These are phyloP conservation scores for Vanessa cardui DNA, from an alignment of 2,888 invertebrate genomes.

Conservation along the genomic window DNA sequence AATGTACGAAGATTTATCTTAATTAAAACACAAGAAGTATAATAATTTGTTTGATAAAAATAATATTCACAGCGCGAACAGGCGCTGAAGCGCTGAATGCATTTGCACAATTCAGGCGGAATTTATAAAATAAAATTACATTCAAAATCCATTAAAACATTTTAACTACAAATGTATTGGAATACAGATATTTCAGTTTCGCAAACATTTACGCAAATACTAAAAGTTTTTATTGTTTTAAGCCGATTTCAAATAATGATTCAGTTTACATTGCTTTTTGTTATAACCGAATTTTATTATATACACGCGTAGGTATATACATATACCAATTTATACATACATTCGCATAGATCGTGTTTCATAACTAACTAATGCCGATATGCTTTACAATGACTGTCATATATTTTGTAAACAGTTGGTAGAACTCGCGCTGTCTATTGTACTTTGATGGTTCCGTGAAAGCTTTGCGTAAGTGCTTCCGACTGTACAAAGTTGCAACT, in stretches of 20 bases:
- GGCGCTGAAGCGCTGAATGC: not conserved
- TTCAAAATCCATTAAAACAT: conserved; percentile 26
- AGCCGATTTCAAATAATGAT: conserved; percentile 18
- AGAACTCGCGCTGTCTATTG: no score
- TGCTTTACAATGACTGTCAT: no score
- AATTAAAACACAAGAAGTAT: not conserved
- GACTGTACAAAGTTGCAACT: no score
- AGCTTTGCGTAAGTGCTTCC: no score
- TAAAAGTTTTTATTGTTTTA: conserved; percentile 31
- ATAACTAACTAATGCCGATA: no score
- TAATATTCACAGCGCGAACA: not conserved
- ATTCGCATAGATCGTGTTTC: no score
- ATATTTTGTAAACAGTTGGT: no score
- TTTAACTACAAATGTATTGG: conserved; percentile 26
- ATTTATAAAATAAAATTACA: conserved; percentile 18
- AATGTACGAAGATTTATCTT: not conserved
- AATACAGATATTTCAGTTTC: conserved; percentile 23
- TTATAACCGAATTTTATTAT: no score
- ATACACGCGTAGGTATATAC: no score
- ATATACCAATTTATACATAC: no score
- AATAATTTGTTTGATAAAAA: not conserved
- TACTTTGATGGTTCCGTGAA: no score
- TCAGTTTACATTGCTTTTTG: not conserved
- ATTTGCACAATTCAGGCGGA: conserved; percentile 13
- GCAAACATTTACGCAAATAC: conserved; percentile 23